A percentile compares a stretch with the other conserved stretches of the same genome.
phyloP scores from a whole-genome alignment of 2,797 vertebrate species.

The Pangasius krempfi region DNA sequence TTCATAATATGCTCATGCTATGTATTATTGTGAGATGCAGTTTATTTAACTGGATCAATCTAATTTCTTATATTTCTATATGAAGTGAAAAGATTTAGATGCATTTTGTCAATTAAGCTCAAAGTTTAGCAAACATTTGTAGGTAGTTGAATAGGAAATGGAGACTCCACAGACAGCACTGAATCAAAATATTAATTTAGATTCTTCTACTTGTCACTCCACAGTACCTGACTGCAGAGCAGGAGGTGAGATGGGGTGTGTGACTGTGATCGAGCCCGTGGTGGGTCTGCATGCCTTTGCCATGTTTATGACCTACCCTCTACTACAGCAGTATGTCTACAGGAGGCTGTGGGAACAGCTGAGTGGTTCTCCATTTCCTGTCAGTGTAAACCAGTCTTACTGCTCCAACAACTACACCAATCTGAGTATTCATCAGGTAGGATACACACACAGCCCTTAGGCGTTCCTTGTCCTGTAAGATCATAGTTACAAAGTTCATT shows the following conservation, averaged over 20 bases:
- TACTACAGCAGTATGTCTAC: conserved; percentile 82
- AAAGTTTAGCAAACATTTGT: not conserved
- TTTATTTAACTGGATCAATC: not conserved
- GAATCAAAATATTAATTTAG: not conserved
- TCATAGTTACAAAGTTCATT: not conserved
- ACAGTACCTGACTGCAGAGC: not conserved
- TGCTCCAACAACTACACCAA: conserved; percentile 66
- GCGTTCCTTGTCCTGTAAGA: not conserved
- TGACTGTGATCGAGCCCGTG: conserved; percentile 77
- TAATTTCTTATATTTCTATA: not conserved
- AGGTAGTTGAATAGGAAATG: not conserved
- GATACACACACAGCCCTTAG: not conserved
- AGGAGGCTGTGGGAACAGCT: conserved; percentile 76
- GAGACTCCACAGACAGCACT: not conserved
- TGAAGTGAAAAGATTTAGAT: not conserved
- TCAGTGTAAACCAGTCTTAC: conserved; percentile 61
- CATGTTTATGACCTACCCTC: conserved; percentile 63
- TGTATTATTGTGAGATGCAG: not conserved
- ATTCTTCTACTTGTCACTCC: not conserved
- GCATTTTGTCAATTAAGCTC: not conserved
- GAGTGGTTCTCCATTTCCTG: conserved; percentile 69
- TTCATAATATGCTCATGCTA: not conserved
- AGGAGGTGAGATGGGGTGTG: conserved; percentile 69
- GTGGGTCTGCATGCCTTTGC: conserved; percentile 75
- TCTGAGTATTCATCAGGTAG: conserved; percentile 54